Evolutionary conservation across 2,888 invertebrate genomes (phyloP).

Genomic region (Trissolcus brochymenae): DNA sequence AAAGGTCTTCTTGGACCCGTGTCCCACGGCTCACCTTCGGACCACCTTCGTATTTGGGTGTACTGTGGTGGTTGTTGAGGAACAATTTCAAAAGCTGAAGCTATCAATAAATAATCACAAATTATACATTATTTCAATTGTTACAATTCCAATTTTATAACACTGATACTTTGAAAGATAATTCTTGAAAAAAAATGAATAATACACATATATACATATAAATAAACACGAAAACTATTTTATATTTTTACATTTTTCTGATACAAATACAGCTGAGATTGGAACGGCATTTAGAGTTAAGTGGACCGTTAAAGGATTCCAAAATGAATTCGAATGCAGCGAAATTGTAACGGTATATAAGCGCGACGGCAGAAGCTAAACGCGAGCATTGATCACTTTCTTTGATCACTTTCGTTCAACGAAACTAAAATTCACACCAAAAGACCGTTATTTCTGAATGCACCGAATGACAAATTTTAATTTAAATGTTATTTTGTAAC

Average conservation of each 20-base stretch:
- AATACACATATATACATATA: too few species aligned
- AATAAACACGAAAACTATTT: neutral
- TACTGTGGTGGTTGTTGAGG: constrained; percentile 9
- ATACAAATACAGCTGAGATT: neutral
- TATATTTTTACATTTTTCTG: neutral
- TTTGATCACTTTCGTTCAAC: constrained; percentile 35
- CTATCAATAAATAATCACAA: neutral
- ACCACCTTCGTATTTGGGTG: constrained; percentile 63
- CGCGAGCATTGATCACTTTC: constrained; percentile 34
- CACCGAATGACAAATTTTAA: constrained; percentile 9
- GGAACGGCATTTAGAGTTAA: neutral
- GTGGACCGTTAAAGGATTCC: neutral
- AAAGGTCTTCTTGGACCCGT: constrained; percentile 61
- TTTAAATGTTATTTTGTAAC: constrained; percentile 29
- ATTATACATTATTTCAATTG: too few species aligned
- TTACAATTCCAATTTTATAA: too few species aligned
- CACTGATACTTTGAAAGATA: too few species aligned
- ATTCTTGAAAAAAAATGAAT: too few species aligned
- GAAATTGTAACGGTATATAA: constrained; percentile 25
- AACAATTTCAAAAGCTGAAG: constrained; percentile 21
- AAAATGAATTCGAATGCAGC: constrained; percentile 8
- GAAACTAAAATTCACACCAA: constrained; percentile 34
- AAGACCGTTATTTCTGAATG: constrained; percentile 25
- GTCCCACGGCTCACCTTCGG: constrained; percentile 63
- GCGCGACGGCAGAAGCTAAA: constrained; percentile 6